Base-by-base conservation (phyloP, 2,888 invertebrate species). In the Frankliniella fusca region DNA sequence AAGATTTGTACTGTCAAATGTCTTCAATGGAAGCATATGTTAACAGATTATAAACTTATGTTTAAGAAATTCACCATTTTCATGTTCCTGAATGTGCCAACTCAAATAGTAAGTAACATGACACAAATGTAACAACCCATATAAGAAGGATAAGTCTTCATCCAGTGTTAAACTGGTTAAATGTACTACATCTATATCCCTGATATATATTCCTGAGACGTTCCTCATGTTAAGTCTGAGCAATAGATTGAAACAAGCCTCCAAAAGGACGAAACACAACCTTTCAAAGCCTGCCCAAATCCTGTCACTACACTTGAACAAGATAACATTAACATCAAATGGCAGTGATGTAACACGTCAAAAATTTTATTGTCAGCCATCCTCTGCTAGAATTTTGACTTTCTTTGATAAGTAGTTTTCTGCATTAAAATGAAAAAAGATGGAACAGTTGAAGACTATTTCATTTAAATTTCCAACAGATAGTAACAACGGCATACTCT, bases 341-440 rank as follows among this genome's bases (percentile, higher is more conserved):
- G 70, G 70, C 70, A 76, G 70, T 76, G 70, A 76, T 76, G 70
- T 27, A 76, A 27, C 27, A 23, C 3, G 27, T 27, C 70, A 27
- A 27, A 54, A 76, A 76, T 76, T 76, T 76, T 76, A 76, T 76
- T 76, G 70, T 76, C 70, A 76, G 70, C 70, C 70, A 76, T 76
- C 23, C 12, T 76, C 70, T 76, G 27, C 23, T 76, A 76, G 12
- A 76, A 23, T 76, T 76, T 76, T 23, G 70, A 76, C 70, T 23
- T 76, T 76, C 38, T 38, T 38, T 38, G 38, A 38, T 38, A 38
- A 38, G 38, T 38, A 38, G 38, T 54, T 54, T 54, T 54, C 54
- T 54, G 11, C 15, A 76, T 11, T 76, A 27, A 76, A 76, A 76
- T 76, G 70, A 9, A 27, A 27, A n/a, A 76, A 27, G 23, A 76